Base-by-base conservation (phyloP, 2,113 vertebrate species). In the Meleagris gallopavo region DNA sequence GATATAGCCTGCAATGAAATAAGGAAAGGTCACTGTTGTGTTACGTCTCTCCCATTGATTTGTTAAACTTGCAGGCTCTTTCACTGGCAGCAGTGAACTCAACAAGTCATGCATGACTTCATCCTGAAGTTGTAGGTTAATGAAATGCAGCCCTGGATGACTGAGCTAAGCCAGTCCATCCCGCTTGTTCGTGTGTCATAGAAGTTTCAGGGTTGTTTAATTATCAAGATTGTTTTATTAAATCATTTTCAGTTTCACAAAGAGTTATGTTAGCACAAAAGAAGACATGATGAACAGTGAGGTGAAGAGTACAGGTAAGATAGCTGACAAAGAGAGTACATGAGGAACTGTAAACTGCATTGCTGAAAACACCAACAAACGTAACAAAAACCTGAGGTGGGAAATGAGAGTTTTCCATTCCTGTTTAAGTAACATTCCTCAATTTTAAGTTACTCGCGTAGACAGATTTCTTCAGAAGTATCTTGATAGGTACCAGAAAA, bases 121-220 rank as follows among this genome's bases (percentile, higher is more conserved):
- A 48, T 18, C 48, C 36, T 74, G 50, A 66, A 89, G 41, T 41
- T 86, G 29, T 72, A 76, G 43, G 22, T 83, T 45, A 32, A 40
- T 17, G 18, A 76, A 36, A 6, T 3, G 8, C 69, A 83, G 43
- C 17, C 69, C 86, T 72, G 65, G 54, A 32, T 72, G 80, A n/a
- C 27, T 48, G 76, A 80, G 27, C 30, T 86, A 62, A 76, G 46
- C 20, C 12, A 24, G 32, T 43, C 52, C 62, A 67, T 64, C n/a
- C 46, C 0, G 0, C 46, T 58, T 36, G 11, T 72, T 62, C 36
- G 10, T 9, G 8, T 45, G 32, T 19, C 13, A 1, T n/a, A 18
- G 57, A 38, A 86, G 5, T 80, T 94, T 54, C 67, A 64, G 20
- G 13, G 8, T 57, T 57, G 13, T 40, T 58, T 52, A 65, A 66